Evolutionary conservation across 2,888 invertebrate species (phyloP), one percentile per base, ranked within the genome.

Genomic region (Ametastegia equiseti): DNA sequence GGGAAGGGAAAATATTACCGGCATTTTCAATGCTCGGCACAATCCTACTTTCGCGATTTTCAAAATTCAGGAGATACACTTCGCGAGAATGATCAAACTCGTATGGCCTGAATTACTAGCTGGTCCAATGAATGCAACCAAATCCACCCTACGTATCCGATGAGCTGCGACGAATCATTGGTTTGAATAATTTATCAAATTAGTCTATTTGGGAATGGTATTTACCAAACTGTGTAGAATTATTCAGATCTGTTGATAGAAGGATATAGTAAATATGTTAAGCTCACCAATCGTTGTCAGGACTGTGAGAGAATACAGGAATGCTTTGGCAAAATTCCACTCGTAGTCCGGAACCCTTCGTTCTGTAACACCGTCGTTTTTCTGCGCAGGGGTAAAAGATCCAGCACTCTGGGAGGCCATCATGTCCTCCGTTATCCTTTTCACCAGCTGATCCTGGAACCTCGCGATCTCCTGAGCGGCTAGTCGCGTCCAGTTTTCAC

Each of bases 221-320:
- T n/a, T n/a, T n/a, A n/a, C 15, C 7, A 27, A n/a, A 45, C 45
- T 2, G 42, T 15, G 0, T 23, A 30, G 42, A 23, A n/a, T 42
- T 71, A 45, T 71, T 60, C 60, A 60, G 30, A 27, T 27, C 60
- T 60, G 30, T 60, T 60, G 30, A n/a, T n/a, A 13, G 60, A 60
- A 15, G 30, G 30, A 30, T n/a, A n/a, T 30, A 7, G 71, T 47
- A 47, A 15, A 47, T 23, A 30, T 47, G 45, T 67, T 83, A 86
- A 83, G 93, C 96, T 95, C 92, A 97, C 97, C 97, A 91, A 97
- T 97, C 83, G 97, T 98, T 75, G 98, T 98, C 87, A 98, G 94
- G 85, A 98, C 97, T 50, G 98, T 98, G 86, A 98, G 94, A 30
- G 98, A 98, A 92, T 98, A 98, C 87, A 98, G 95, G 93, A 98